These are phyloP conservation scores for Mylabris sibirica DNA, from an alignment of 2,888 invertebrate genomes.

Conservation along the genomic window DNA sequence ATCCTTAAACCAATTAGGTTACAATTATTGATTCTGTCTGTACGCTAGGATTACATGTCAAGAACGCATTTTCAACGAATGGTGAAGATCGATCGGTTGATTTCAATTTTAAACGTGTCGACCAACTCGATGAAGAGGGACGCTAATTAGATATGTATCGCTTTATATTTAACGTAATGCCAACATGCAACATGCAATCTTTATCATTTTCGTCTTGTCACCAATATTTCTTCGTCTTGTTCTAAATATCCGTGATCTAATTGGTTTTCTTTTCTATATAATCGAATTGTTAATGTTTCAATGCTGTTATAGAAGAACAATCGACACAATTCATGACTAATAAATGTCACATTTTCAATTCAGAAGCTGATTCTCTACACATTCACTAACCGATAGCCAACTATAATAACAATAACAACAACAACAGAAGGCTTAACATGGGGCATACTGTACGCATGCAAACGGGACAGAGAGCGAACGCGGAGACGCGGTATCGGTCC, in stretches of 20 bases:
- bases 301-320: not conserved
- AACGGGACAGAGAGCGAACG: slow-evolving; percentile 10
- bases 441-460: slow-evolving; percentile 9
- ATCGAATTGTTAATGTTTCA: slow-evolving; percentile 9
- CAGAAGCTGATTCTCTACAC: slow-evolving; percentile 15
- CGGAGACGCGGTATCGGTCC: slow-evolving; percentile 14
- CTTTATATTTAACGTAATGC: slow-evolving; percentile 16
- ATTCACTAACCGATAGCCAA: not conserved
- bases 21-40: too few relatives aligned
- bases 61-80: not conserved
- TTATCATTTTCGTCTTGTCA: not conserved
- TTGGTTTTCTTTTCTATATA: too few relatives aligned
- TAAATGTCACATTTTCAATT: not conserved
- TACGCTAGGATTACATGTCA: not conserved
- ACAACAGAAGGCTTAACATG: not conserved
- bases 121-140: not conserved
- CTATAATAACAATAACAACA: not conserved
- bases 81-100: not conserved
- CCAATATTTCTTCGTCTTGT: not conserved
- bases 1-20: not conserved
- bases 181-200: slow-evolving; percentile 13
- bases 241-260: too few relatives aligned
- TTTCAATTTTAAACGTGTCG: not conserved
- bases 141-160: slow-evolving; percentile 10
- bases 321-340: slow-evolving; percentile 6